These are phyloP conservation scores for Aphodius sticticus DNA, from an alignment of 2,888 invertebrate species.

Conservation along the genomic window DNA sequence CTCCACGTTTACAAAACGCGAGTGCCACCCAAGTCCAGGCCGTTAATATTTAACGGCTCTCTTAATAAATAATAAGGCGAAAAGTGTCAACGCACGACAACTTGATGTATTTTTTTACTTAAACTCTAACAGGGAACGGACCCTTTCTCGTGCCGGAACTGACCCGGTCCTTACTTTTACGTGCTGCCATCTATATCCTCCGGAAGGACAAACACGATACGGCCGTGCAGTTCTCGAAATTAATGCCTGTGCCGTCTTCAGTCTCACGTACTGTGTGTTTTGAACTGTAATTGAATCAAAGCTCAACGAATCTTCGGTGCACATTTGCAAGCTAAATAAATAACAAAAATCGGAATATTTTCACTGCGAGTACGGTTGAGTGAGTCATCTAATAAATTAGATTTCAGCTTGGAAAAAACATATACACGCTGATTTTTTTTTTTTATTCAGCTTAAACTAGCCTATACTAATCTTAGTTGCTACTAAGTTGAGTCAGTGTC, in stretches of 20 bases:
- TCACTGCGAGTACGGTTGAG: no score
- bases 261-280: background rate
- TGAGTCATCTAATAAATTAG: no score
- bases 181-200: background rate
- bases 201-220: background rate
- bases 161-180: background rate
- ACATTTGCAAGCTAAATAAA: no score
- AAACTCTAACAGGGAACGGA: background rate
- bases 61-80: constrained; percentile 4
- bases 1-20: background rate
- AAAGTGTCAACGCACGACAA: background rate
- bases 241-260: background rate
- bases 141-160: background rate
- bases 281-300: background rate
- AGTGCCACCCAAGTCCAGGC: background rate
- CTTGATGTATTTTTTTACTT: constrained; percentile 4
- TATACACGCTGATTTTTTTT: no score
- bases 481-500: no score
- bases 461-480: no score
- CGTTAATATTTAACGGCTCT: background rate
- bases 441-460: no score
- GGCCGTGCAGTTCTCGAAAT: background rate
- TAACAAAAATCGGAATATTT: no score
- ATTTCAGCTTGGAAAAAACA: no score
- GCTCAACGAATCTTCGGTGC: no score